Evolutionary conservation across 2,113 vertebrate genomes (phyloP).

Genomic region (Mugil cephalus): DNA sequence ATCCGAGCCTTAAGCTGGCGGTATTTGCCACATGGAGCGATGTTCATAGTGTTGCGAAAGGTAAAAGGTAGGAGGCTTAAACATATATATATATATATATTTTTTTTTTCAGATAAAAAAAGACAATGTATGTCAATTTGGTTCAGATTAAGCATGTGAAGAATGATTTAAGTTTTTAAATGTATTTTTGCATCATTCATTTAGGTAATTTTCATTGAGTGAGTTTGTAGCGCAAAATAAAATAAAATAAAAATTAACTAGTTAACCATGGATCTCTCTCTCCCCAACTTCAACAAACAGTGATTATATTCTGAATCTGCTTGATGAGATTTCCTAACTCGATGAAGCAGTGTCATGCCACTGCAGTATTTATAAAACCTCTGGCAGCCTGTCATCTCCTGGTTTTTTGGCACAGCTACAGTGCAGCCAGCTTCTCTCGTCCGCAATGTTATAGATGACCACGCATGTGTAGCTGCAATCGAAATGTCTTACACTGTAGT

Average conservation of each 20-base stretch:
- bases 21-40: too few species aligned
- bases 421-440: slow-evolving; percentile 15
- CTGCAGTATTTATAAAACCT: slow-evolving; percentile 50
- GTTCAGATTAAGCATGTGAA: not conserved
- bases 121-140: not conserved
- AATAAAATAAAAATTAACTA: too few species aligned
- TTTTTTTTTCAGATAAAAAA: too few species aligned
- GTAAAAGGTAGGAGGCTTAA: not conserved
- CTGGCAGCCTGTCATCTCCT: slow-evolving; percentile 42
- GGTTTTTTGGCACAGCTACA: slow-evolving; percentile 35
- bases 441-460: slow-evolving; percentile 26
- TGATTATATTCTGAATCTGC: slow-evolving; percentile 38
- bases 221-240: too few species aligned
- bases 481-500: not conserved
- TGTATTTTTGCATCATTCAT: not conserved
- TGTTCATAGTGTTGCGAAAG: not conserved
- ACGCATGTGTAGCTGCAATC: slow-evolving; percentile 25
- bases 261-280: too few species aligned
- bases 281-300: not conserved
- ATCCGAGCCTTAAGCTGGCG: not conserved
- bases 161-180: not conserved
- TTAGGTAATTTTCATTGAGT: not conserved
- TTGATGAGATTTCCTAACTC: slow-evolving; percentile 46
- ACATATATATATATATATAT: too few species aligned
- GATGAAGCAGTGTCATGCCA: slow-evolving; percentile 34